These are phyloP conservation scores for Helostoma temminkii DNA, from an alignment of 2,797 vertebrate genomes.

Conservation along the genomic window DNA sequence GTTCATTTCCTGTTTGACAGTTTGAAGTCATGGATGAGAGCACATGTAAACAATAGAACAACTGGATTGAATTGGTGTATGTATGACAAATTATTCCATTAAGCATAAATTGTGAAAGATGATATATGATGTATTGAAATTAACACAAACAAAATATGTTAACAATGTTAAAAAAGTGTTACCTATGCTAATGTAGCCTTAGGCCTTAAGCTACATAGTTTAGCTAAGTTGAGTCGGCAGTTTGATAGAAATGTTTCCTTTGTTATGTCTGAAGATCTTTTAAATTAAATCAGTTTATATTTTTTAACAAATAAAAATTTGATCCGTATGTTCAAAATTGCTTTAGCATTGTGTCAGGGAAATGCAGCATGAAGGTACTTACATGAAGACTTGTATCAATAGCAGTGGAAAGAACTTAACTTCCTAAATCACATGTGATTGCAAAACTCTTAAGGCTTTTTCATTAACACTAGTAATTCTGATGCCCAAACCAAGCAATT, in stretches of 20 bases:
- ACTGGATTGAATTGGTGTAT: background rate
- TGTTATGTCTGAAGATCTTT: slow-evolving; percentile 11
- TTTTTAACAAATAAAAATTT: background rate
- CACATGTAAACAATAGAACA: background rate
- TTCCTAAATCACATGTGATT: too few species aligned
- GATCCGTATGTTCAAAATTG: background rate
- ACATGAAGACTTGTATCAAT: too few species aligned
- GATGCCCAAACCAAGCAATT: background rate
- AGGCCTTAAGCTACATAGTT: background rate
- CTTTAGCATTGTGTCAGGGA: too few species aligned
- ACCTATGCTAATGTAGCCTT: background rate
- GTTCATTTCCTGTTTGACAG: slow-evolving; percentile 10
- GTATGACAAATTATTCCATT: background rate
- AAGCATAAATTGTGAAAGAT: background rate
- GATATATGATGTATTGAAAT: too few species aligned
- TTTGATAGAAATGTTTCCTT: background rate
- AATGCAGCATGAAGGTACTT: too few species aligned
- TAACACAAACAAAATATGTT: background rate
- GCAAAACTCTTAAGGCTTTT: too few species aligned
- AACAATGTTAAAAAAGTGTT: background rate
- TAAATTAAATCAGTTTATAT: too few species aligned
- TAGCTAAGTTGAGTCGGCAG: too few species aligned
- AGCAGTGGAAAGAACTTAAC: background rate
- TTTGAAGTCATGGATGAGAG: background rate
- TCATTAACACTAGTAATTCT: background rate